A percentile compares a stretch with the other conserved stretches of the same genome.
Conservation (phyloP, 2,888 invertebrate species). For the Epistrophe grossulariae region DNA sequence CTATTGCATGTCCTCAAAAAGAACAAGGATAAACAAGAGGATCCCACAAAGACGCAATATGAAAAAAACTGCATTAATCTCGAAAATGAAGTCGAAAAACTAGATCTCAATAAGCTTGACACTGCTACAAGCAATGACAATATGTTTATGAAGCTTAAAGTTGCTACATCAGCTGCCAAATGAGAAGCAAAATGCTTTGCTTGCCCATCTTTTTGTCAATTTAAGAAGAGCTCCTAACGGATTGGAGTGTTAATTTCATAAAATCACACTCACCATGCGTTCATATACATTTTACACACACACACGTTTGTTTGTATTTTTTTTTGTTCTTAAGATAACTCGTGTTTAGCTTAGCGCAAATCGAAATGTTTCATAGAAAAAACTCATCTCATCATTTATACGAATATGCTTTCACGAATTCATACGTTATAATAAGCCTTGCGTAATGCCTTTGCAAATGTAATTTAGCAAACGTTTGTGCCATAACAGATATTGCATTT, state of each 20-base stretch:
- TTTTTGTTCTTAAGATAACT: conserved; percentile 18
- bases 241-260: conserved; percentile 34
- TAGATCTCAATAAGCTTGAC: conserved; percentile 81
- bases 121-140: conserved; percentile 79
- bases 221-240: conserved; percentile 36
- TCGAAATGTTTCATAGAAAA: conserved; percentile 19
- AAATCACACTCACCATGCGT: conserved; percentile 16
- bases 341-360: conserved; percentile 10
- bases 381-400: conserved; percentile 13
- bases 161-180: conserved; percentile 79
- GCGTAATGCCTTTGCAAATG: conserved; percentile 53
- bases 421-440: conserved; percentile 36
- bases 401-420: conserved; percentile 38
- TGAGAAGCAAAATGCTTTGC: conserved; percentile 54
- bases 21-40: conserved; percentile 82
- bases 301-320: conserved; percentile 31
- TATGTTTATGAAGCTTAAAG: conserved; percentile 82
- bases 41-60: conserved; percentile 79
- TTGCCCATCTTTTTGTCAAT: conserved; percentile 50
- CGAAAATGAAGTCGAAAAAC: conserved; percentile 82
- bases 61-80: conserved; percentile 83
- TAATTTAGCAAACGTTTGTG: conserved; percentile 59
- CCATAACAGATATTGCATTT: conserved; percentile 67
- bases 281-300: conserved; percentile 36
- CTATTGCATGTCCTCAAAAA: conserved; percentile 83